These are phyloP conservation scores for Silvanus unidentatus DNA, from an alignment of 2,888 invertebrate genomes.

Conservation along the genomic window DNA sequence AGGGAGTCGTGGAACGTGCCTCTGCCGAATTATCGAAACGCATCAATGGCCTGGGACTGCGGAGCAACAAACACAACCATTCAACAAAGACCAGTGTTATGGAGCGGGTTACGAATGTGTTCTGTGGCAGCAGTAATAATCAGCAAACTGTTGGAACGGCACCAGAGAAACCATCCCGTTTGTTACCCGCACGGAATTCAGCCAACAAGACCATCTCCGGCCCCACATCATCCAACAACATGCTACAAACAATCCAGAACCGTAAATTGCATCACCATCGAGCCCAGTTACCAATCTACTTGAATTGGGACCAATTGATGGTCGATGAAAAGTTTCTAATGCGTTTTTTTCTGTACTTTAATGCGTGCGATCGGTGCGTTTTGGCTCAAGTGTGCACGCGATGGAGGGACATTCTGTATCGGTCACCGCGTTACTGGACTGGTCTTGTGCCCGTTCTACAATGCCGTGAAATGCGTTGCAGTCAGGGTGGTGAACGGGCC, in stretches of 20 bases:
- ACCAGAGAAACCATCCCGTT: slow-evolving; percentile 49
- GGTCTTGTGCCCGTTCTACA: slow-evolving; percentile 80
- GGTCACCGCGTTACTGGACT: slow-evolving; percentile 67
- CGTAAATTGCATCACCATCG: not conserved
- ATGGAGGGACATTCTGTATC: slow-evolving; percentile 86
- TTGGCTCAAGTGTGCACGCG: slow-evolving; percentile 79
- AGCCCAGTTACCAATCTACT: slow-evolving; percentile 50
- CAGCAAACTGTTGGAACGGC: slow-evolving; percentile 32
- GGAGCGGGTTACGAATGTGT: slow-evolving; percentile 81
- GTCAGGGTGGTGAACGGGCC: slow-evolving; percentile 45
- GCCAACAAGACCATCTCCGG: not conserved
- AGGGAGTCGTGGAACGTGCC: slow-evolving; percentile 87
- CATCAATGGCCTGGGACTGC: slow-evolving; percentile 67
- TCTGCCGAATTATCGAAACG: slow-evolving; percentile 85
- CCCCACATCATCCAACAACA: not conserved
- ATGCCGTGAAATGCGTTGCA: slow-evolving; percentile 68
- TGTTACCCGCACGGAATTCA: slow-evolving; percentile 33
- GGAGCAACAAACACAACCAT: slow-evolving; percentile 43
- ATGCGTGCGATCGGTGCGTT: slow-evolving; percentile 61
- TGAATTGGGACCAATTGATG: slow-evolving; percentile 69
- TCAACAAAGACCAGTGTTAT: slow-evolving; percentile 61
- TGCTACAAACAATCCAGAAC: slow-evolving; percentile 27
- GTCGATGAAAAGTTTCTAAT: slow-evolving; percentile 80
- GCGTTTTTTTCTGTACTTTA: slow-evolving; percentile 78
- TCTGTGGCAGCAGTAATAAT: slow-evolving; percentile 60